Percentiles rank a stretch among this genome's conserved stretches.
Conservation (phyloP, 2,888 invertebrate species). For the Luperina testacea region DNA sequence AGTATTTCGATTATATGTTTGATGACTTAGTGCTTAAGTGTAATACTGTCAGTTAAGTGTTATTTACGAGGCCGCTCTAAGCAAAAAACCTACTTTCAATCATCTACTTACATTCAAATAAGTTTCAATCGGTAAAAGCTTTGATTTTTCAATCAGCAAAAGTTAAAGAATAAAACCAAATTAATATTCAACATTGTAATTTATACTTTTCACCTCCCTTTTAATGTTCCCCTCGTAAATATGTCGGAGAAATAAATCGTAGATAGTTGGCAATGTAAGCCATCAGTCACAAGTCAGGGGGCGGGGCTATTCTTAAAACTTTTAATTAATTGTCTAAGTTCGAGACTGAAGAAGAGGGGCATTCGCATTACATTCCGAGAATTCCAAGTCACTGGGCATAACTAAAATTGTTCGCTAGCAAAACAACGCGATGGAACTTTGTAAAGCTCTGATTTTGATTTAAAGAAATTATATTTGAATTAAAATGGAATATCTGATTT, state of each 20-base stretch:
- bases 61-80: neutral
- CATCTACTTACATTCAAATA: neutral
- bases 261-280: constrained; percentile 59
- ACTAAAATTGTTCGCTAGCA: constrained; percentile 78
- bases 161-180: constrained; percentile 20
- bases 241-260: constrained; percentile 55
- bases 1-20: constrained; percentile 16
- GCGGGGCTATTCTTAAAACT: constrained; percentile 79
- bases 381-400: constrained; percentile 78
- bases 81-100: neutral
- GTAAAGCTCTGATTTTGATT: constrained; percentile 70
- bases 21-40: constrained; percentile 8
- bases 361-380: constrained; percentile 76
- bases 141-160: constrained; percentile 1
- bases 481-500: constrained; percentile 47
- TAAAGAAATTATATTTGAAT: constrained; percentile 58
- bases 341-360: constrained; percentile 66
- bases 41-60: neutral
- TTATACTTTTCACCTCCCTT: constrained; percentile 34
- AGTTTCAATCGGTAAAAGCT: neutral
- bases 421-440: constrained; percentile 72
- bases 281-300: constrained; percentile 62
- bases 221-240: constrained; percentile 51
- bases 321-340: constrained; percentile 85
- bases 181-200: constrained; percentile 33